Evolutionary conservation across 2,113 vertebrate species (phyloP), one percentile per base, ranked within the genome.

Genomic region (Hipposideros armiger): DNA sequence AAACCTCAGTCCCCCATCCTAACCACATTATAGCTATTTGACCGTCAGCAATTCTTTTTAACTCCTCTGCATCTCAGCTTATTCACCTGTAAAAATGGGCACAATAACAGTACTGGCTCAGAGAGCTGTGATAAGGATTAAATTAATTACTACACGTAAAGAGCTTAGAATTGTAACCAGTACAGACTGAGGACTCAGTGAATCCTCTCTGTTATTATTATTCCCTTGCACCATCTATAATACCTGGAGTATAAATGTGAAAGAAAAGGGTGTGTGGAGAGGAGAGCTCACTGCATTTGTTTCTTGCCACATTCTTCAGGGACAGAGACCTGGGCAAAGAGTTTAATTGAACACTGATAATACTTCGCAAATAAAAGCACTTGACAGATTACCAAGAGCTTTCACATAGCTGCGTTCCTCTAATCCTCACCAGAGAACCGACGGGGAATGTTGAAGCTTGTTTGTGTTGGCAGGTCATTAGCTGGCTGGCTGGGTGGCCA

Each of bases 31-130:
- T 16, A 82, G 54, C 20, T 66, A 6, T 66, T 52, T 66, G 86
- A 58, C 45, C 64, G 92, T 94, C 30, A 78, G 74, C 60, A 80
- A 74, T 74, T 60, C 40, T 62, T 52, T 87, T 87, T 77, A 50
- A 42, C 36, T 78, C 78, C 66, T 67, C 56, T 24, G 7, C 72
- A 52, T 32, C 52, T 78, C 50, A 58, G 69, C 69, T 45, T 50
- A 62, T n/a, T 56, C 85, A 90, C 42, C 70, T 67, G 17, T 56
- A 72, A 62, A 82, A 67, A 90, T 20, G 40, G 28, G n/a, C 3
- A 64, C 14, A 42, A 40, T 66, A 76, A 58, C 5, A 42, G 4
- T 15, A 82, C 7, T 24, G 60, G 74, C 28, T 70, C 45, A 77
- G 74, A 91, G 73, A 80, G 40, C 22, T 70, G 74, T 60, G 40